A percentile compares a stretch with the other conserved stretches of the same genome.
phyloP scores from a whole-genome alignment of 2,797 vertebrate genomes.

The Propithecus perrieri region DNA sequence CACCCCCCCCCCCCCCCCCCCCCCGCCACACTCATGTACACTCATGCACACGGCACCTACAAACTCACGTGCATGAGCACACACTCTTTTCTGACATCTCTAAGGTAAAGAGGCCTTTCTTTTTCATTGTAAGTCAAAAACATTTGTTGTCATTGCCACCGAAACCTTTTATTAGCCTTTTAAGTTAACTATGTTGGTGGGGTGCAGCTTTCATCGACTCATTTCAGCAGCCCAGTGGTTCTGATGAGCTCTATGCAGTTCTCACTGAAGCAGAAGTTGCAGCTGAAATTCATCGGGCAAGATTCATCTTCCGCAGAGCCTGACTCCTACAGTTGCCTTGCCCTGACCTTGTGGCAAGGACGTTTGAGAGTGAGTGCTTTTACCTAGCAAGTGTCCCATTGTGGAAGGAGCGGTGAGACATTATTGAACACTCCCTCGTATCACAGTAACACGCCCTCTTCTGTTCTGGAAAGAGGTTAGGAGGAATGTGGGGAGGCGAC shows the following conservation, averaged over 20 bases:
- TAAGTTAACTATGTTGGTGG: background rate
- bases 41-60: background rate
- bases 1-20: too few species aligned
- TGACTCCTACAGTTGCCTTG: background rate
- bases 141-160: background rate
- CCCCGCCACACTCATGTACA: too few species aligned
- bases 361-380: slow-evolving; percentile 1
- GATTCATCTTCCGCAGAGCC: background rate
- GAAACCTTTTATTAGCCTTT: background rate
- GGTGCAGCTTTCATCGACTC: slow-evolving; percentile 2
- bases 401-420: background rate
- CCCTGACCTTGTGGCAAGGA: slow-evolving; percentile 17
- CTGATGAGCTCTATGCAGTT: background rate
- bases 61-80: background rate
- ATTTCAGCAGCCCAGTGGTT: background rate
- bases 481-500: background rate
- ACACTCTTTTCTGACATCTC: background rate
- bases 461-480: slow-evolving; percentile 1
- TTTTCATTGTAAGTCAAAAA: slow-evolving; percentile 30
- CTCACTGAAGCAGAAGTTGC: background rate
- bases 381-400: background rate
- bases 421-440: background rate
- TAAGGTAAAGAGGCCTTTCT: background rate
- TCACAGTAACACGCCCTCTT: background rate
- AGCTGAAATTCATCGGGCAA: background rate